These are phyloP conservation scores for Grantiella picta DNA, from an alignment of 2,113 vertebrate genomes.

Conservation along the genomic window DNA sequence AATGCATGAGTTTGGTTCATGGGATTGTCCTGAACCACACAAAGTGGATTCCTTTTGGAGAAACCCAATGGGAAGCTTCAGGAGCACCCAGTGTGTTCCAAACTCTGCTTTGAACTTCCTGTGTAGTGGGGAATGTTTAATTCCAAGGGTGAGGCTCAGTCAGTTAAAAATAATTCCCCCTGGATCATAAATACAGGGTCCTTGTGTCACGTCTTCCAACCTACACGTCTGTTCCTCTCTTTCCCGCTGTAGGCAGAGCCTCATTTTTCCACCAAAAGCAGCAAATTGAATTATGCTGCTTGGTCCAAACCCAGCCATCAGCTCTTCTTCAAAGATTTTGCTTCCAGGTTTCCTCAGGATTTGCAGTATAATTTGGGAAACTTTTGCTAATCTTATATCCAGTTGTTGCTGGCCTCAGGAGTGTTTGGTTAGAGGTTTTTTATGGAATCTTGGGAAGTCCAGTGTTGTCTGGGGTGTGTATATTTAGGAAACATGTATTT, in stretches of 20 bases:
- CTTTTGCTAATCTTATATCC: background rate
- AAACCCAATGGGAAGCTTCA: background rate
- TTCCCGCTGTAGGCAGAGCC: background rate
- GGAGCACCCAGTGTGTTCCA: accelerated
- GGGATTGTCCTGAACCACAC: background rate
- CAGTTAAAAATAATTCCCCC: background rate
- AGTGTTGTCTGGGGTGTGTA: background rate
- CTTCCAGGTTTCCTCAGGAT: background rate
- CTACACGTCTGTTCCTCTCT: background rate
- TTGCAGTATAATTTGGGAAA: background rate
- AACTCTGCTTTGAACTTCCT: background rate
- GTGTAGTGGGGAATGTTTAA: background rate
- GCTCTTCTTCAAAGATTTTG: background rate
- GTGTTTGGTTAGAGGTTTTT: background rate
- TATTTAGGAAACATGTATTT: background rate
- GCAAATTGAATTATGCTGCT: background rate
- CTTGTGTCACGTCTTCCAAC: background rate
- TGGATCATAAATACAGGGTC: background rate
- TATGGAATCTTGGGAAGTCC: background rate
- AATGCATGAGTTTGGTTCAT: background rate
- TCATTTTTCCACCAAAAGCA: background rate
- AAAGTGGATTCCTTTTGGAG: background rate
- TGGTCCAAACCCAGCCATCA: background rate
- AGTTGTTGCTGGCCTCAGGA: background rate
- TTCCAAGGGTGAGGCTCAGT: background rate